A percentile compares a stretch with the other conserved stretches of the same genome.
Evolutionary conservation across 2,797 vertebrate genomes (phyloP).

Genomic region (Nothura maculosa): DNA sequence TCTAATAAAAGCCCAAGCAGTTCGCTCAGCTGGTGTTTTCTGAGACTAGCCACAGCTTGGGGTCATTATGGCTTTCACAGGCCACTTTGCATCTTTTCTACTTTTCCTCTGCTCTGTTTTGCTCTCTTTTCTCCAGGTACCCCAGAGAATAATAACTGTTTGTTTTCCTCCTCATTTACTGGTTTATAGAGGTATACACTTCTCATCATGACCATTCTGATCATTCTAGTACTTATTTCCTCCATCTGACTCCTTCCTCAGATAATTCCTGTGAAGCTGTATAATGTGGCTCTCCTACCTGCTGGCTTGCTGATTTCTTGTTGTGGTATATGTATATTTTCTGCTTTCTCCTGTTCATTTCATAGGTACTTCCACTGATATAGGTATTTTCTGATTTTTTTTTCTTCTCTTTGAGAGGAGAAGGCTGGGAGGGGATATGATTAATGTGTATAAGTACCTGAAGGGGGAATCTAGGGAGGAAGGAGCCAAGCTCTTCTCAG

Average conservation of each 20-base stretch:
- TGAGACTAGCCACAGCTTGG: neutral
- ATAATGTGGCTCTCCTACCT: neutral
- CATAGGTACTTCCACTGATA: neutral
- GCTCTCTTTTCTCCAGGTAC: neutral
- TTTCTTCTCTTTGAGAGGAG: neutral
- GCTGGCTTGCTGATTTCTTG: neutral
- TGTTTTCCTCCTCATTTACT: constrained; percentile 16
- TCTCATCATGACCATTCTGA: constrained; percentile 1
- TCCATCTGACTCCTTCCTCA: neutral
- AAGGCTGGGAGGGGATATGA: too few relatives aligned
- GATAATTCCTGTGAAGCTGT: neutral
- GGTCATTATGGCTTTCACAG: neutral
- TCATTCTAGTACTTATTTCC: neutral
- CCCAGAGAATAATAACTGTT: constrained; percentile 20
- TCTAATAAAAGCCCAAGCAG: constrained; percentile 51
- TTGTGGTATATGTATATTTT: neutral
- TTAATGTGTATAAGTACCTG: too few relatives aligned
- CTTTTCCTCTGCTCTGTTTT: constrained; percentile 6
- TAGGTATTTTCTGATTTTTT: too few relatives aligned
- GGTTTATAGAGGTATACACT: neutral
- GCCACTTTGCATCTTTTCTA: neutral
- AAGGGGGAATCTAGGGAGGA: too few relatives aligned
- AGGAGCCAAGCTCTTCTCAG: too few relatives aligned
- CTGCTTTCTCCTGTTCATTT: constrained; percentile 13
- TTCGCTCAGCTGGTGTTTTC: constrained; percentile 26